Conservation (phyloP, 2,888 invertebrate genomes). For the Plagodis dolabraria region DNA sequence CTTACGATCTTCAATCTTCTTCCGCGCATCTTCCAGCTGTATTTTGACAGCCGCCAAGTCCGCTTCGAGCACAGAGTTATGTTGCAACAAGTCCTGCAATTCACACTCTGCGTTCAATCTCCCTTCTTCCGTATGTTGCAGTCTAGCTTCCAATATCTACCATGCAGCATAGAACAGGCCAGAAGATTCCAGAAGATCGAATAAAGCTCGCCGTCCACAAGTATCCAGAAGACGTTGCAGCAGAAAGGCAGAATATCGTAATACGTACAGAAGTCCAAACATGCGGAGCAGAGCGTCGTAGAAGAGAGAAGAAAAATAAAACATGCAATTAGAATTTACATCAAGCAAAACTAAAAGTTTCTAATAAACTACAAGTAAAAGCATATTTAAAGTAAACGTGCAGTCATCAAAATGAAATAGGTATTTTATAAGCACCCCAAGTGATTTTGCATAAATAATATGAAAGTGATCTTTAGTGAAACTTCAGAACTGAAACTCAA, state of each 20-base stretch:
- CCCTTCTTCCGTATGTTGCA: constrained; percentile 86
- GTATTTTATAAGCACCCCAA: too few species aligned
- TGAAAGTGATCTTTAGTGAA: too few species aligned
- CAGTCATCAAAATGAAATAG: too few species aligned
- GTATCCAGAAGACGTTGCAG: constrained; percentile 39
- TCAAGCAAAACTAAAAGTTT: too few species aligned
- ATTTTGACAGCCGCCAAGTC: constrained; percentile 81
- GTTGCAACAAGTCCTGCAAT: constrained; percentile 86
- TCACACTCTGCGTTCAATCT: constrained; percentile 86
- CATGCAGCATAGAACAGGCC: constrained; percentile 37
- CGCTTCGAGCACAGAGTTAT: constrained; percentile 87
- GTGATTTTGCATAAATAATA: too few species aligned
- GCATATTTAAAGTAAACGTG: too few species aligned
- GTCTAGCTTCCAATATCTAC: constrained; percentile 86
- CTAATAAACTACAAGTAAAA: too few species aligned
- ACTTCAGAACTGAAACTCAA: too few species aligned
- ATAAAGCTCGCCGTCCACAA: constrained; percentile 32
- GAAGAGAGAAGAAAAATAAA: constrained; percentile 60
- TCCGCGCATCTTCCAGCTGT: constrained; percentile 71
- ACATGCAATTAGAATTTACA: constrained; percentile 71
- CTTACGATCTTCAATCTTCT: constrained; percentile 71
- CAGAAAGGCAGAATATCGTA: constrained; percentile 8
- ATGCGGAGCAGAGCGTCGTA: constrained; percentile 45
- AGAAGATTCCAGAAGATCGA: constrained; percentile 21
- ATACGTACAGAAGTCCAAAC: constrained; percentile 43